Evolutionary conservation across 2,888 invertebrate genomes (phyloP).

Genomic region (Rhodophaea formosa): DNA sequence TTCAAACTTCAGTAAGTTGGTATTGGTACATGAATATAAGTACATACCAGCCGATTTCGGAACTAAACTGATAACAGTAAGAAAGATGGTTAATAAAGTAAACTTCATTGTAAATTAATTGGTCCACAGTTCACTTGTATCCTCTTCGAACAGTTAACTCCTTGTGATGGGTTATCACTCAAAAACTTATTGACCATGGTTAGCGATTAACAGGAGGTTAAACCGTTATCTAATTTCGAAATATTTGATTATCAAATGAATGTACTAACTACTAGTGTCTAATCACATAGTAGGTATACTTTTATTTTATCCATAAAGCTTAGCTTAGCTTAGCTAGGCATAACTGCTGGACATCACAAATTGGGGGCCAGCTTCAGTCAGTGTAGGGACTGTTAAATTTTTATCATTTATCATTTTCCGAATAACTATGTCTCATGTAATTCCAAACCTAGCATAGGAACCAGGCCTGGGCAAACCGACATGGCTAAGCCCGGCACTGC

Average conservation of each 20-base stretch:
- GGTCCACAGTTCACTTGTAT: neutral
- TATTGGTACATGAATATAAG: too few relatives aligned
- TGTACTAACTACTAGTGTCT: neutral
- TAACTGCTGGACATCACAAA: too few relatives aligned
- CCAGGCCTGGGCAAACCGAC: too few relatives aligned
- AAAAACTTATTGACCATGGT: neutral
- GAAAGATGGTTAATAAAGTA: neutral
- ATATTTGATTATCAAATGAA: neutral
- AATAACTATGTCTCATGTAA: too few relatives aligned
- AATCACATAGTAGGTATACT: neutral
- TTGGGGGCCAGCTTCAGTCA: too few relatives aligned
- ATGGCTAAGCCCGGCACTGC: too few relatives aligned
- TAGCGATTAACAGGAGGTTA: neutral
- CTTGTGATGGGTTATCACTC: neutral
- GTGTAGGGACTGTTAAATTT: too few relatives aligned
- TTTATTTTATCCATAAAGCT: too few relatives aligned
- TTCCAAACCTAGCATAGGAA: too few relatives aligned
- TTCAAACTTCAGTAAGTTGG: too few relatives aligned
- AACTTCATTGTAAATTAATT: neutral
- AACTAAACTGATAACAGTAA: constrained; percentile 1
- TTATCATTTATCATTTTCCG: too few relatives aligned
- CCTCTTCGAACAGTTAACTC: constrained; percentile 1
- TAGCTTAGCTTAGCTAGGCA: too few relatives aligned
- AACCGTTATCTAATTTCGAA: constrained; percentile 3
- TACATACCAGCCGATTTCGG: neutral